phyloP scores from a whole-genome alignment of 1,140 invertebrate genomes.

The Ephestia elutella region DNA sequence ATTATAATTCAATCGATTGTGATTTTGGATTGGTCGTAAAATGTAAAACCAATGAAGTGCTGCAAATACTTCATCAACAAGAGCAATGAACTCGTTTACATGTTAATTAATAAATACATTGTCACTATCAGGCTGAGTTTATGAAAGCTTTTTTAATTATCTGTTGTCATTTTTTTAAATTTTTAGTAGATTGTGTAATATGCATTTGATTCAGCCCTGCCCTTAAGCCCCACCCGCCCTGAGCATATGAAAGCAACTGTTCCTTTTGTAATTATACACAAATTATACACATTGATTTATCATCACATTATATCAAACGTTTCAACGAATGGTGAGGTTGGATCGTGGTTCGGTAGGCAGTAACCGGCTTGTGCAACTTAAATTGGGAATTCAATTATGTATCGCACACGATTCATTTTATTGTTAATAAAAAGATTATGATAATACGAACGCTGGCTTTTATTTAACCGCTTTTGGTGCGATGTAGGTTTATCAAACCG shows the following conservation, averaged over 20 bases:
- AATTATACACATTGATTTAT: not conserved
- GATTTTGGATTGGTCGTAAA: no score
- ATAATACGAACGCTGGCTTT: constrained; percentile 42
- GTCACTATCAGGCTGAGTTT: no score
- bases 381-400: constrained; percentile 68
- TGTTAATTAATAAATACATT: no score
- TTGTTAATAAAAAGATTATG: constrained; percentile 73
- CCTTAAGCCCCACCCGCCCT: not conserved
- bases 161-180: not conserved
- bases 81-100: no score
- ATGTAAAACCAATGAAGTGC: no score
- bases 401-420: constrained; percentile 71
- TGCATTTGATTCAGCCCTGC: no score
- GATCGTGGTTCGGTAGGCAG: constrained; percentile 22
- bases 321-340: constrained; percentile 8
- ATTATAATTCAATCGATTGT: no score
- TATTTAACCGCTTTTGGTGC: constrained; percentile 20
- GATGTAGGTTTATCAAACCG: not conserved
- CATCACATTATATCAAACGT: not conserved
- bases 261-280: not conserved
- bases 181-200: not conserved
- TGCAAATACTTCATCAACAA: no score
- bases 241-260: not conserved
- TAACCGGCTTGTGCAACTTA: constrained; percentile 57
- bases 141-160: not conserved